Conservation (phyloP, 1,140 invertebrate genomes). For the Sitodiplosis mosellana region DNA sequence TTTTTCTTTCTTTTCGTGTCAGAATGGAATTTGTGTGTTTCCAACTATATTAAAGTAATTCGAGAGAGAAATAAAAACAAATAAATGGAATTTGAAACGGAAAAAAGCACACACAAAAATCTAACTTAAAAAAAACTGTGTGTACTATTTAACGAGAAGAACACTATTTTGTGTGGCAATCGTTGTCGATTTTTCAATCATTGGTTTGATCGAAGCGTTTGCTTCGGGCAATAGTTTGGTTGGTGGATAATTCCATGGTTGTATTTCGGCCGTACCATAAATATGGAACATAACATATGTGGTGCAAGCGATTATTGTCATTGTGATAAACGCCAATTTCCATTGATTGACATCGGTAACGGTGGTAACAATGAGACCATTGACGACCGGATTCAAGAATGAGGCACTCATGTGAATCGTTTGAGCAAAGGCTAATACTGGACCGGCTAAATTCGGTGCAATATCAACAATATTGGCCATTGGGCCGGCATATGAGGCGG, state of each 20-base stretch:
- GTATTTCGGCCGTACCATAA: slow-evolving; percentile 43
- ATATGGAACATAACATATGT: slow-evolving; percentile 53
- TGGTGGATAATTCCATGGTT: slow-evolving; percentile 36
- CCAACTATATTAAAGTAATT: too few species aligned
- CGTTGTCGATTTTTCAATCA: too few species aligned
- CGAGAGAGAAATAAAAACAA: too few species aligned
- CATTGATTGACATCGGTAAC: slow-evolving; percentile 38
- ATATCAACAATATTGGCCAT: slow-evolving; percentile 59
- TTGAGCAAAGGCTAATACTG: slow-evolving; percentile 51
- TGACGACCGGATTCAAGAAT: slow-evolving; percentile 43
- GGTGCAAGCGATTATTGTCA: slow-evolving; percentile 37
- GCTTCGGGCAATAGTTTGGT: not conserved
- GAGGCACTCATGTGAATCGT: slow-evolving; percentile 58
- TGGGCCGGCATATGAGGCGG: slow-evolving; percentile 52
- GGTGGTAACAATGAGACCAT: slow-evolving; percentile 34
- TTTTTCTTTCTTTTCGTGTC: too few species aligned
- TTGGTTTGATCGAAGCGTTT: too few species aligned
- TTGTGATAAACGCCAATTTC: slow-evolving; percentile 50
- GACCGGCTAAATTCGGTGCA: slow-evolving; percentile 50
- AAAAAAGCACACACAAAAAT: too few species aligned
- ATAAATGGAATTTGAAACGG: too few species aligned
- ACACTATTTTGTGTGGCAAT: too few species aligned
- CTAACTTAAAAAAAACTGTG: too few species aligned
- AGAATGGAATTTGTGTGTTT: too few species aligned
- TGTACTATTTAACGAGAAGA: too few species aligned